These are phyloP conservation scores for Drosophila mulleri DNA, from an alignment of 2,888 invertebrate species.

Conservation along the genomic window DNA sequence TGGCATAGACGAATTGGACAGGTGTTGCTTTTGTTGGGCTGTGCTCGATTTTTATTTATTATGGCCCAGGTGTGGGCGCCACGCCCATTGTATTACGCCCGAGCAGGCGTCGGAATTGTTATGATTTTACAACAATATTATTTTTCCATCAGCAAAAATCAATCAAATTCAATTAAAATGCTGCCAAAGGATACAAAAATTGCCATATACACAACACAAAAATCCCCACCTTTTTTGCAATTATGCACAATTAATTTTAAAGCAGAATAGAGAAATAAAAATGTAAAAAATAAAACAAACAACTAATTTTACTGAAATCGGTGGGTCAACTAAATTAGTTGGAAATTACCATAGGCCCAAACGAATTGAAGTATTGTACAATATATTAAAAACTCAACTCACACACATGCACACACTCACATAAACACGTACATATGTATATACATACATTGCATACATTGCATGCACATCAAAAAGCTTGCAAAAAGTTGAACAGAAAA, in stretches of 20 bases:
- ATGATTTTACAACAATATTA: constrained; percentile 80
- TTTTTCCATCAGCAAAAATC: constrained; percentile 79
- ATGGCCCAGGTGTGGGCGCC: constrained; percentile 25
- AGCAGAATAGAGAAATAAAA: constrained; percentile 24
- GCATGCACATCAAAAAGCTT: constrained; percentile 3
- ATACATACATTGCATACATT: constrained; percentile 1
- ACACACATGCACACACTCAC: constrained; percentile 1
- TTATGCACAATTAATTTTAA: constrained; percentile 68
- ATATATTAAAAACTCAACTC: background rate
- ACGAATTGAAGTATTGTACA: constrained; percentile 38
- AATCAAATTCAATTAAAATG: constrained; percentile 80
- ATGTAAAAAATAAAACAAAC: constrained; percentile 18
- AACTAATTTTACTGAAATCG: constrained; percentile 48
- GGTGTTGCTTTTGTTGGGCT: constrained; percentile 50
- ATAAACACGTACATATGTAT: background rate
- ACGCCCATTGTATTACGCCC: constrained; percentile 5
- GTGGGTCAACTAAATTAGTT: constrained; percentile 34
- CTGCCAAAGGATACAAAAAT: constrained; percentile 56
- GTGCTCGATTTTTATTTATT: constrained; percentile 22
- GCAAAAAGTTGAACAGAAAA: constrained; percentile 25
- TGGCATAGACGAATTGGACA: constrained; percentile 30
- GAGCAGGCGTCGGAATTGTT: constrained; percentile 36
- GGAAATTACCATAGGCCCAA: constrained; percentile 34
- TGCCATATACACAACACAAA: constrained; percentile 34
- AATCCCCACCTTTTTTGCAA: constrained; percentile 45